Evolutionary conservation across 64 coral and sea anemone genomes (phyloP).

Genomic region (Acropora yongei): DNA sequence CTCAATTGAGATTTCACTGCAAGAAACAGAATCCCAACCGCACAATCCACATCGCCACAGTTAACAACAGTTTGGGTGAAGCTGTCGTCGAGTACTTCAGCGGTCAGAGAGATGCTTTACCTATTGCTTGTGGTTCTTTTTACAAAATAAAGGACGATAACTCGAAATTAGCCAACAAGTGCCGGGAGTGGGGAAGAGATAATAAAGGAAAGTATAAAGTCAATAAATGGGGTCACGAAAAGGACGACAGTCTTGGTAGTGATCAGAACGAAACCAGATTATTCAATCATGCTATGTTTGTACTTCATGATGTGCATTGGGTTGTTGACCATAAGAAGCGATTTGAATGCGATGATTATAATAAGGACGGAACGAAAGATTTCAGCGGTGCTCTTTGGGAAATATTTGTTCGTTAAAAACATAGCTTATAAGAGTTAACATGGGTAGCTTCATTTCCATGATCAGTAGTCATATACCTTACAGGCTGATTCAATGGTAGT

Average conservation of each 20-base stretch:
- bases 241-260: too few relatives aligned
- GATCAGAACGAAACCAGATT: neutral
- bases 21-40: neutral
- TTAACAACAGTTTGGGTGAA: neutral
- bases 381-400: neutral
- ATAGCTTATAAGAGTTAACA: too few relatives aligned
- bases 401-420: slow-evolving; percentile 11
- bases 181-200: neutral
- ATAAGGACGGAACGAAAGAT: too few relatives aligned
- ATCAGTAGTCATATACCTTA: too few relatives aligned
- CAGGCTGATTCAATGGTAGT: too few relatives aligned
- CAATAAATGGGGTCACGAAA: slow-evolving; percentile 3
- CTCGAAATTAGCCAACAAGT: neutral
- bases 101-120: neutral
- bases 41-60: slow-evolving; percentile 15
- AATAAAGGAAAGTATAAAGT: neutral
- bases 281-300: neutral
- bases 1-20: slow-evolving; percentile 17
- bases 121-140: slow-evolving; percentile 9
- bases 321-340: neutral
- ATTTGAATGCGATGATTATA: neutral
- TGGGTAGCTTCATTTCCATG: too few relatives aligned
- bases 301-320: neutral
- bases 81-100: slow-evolving; percentile 33
- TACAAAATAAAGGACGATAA: neutral